Evolutionary conservation across 1,140 invertebrate species (phyloP).

Genomic region (Lepidurus couesii): DNA sequence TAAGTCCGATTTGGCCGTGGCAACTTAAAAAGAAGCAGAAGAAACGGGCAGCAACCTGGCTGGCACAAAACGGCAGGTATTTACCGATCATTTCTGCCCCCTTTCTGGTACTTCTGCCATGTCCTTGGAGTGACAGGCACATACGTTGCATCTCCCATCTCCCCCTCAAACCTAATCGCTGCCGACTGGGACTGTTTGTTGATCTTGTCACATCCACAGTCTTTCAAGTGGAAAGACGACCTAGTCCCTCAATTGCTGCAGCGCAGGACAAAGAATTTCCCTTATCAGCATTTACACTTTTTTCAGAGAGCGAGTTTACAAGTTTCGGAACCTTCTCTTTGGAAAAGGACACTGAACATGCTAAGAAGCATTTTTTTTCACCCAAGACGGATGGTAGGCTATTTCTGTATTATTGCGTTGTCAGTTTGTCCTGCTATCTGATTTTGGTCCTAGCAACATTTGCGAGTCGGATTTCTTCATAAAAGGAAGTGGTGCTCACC

Average conservation of each 20-base stretch:
- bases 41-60: neutral
- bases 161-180: neutral
- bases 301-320: too few species aligned
- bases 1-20: neutral
- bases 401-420: too few species aligned
- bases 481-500: too few species aligned
- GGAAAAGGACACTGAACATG: too few species aligned
- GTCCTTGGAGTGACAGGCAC: neutral
- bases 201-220: neutral
- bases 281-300: too few species aligned
- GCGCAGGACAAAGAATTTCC: too few species aligned
- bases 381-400: too few species aligned
- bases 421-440: too few species aligned
- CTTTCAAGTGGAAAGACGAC: neutral
- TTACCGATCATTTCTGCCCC: neutral
- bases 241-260: neutral
- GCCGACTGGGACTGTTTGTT: slow-evolving; percentile 14
- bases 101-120: neutral
- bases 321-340: too few species aligned
- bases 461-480: too few species aligned
- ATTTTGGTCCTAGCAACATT: too few species aligned
- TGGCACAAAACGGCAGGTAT: neutral
- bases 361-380: too few species aligned
- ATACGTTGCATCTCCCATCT: neutral
- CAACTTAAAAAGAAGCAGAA: slow-evolving; percentile 6